Percentiles rank a stretch among this genome's conserved stretches.
phyloP scores from a whole-genome alignment of 1,140 invertebrate species.

The Melipona quadrifasciata region DNA sequence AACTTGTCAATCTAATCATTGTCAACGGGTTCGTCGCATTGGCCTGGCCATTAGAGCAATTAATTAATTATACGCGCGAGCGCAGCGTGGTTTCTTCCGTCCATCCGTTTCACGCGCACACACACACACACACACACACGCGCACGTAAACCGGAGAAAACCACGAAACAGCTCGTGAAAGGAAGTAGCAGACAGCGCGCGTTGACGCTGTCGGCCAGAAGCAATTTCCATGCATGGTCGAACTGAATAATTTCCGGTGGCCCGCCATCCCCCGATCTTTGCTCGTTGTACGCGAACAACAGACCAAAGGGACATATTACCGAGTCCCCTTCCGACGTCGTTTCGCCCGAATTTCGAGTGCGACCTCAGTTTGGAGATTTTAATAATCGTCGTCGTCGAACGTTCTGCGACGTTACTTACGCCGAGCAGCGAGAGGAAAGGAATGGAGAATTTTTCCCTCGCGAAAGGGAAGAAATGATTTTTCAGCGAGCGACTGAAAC shows the following conservation, averaged over 20 bases:
- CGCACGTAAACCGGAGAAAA: constrained; percentile 8
- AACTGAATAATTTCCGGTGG: constrained; percentile 65
- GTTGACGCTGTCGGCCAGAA: constrained; percentile 40
- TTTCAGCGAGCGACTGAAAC: neutral
- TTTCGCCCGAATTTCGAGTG: neutral
- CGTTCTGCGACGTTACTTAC: too few species aligned
- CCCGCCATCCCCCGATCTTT: constrained; percentile 27
- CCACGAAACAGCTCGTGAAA: constrained; percentile 1
- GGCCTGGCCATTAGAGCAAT: neutral
- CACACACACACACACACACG: too few species aligned
- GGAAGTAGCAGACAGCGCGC: constrained; percentile 30
- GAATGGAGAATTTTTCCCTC: too few species aligned
- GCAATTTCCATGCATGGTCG: constrained; percentile 64
- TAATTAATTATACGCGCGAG: constrained; percentile 27
- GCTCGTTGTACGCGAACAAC: constrained; percentile 41
- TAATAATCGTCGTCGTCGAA: neutral
- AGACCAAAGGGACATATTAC: neutral
- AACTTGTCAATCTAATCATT: neutral
- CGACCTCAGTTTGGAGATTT: neutral
- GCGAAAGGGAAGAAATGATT: too few species aligned
- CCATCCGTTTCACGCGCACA: neutral
- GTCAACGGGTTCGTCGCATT: neutral
- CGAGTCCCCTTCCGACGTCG: neutral
- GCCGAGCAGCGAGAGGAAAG: too few species aligned
- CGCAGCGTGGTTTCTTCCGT: neutral